Conservation (phyloP, 1,140 invertebrate species). For the Bradynema listronoti region DNA sequence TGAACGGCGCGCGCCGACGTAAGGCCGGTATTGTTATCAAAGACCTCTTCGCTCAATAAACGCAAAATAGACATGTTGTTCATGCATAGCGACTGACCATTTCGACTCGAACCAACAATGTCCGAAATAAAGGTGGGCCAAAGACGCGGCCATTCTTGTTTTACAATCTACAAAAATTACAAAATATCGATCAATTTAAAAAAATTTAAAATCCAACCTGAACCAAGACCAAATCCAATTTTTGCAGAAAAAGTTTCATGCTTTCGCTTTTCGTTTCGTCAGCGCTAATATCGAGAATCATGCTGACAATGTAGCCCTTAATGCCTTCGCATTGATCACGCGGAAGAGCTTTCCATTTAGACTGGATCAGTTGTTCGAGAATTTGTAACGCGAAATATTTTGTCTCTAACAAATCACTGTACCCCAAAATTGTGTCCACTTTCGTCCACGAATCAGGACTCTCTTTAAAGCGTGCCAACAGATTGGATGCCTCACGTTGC, state of each 20-base stretch:
- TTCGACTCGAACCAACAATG: conserved; percentile 96
- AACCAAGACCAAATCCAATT: conserved; percentile 97
- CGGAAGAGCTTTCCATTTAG: conserved; percentile 95
- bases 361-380: conserved; percentile 96
- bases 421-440: conserved; percentile 97
- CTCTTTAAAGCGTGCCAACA: conserved; percentile 40
- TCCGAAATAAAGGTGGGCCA: conserved; percentile 98
- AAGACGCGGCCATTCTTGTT: conserved; percentile 98
- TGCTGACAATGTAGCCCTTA: conserved; percentile 77
- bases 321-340: conserved; percentile 92
- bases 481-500: conserved; percentile 34
- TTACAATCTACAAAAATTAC: conserved; percentile 71
- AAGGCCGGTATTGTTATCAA: conserved; percentile 91
- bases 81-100: conserved; percentile 94
- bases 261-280: conserved; percentile 78
- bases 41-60: conserved; percentile 91
- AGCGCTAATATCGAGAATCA: conserved; percentile 92
- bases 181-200: conserved; percentile 4
- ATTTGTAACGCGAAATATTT: conserved; percentile 99
- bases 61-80: conserved; percentile 99
- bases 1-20: conserved; percentile 98
- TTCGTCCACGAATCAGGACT: conserved; percentile 38
- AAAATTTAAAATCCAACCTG: conserved; percentile 64
- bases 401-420: conserved; percentile 85
- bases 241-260: conserved; percentile 90